These are phyloP conservation scores for Cinara cedri DNA, from an alignment of 2,888 invertebrate genomes.

Conservation along the genomic window DNA sequence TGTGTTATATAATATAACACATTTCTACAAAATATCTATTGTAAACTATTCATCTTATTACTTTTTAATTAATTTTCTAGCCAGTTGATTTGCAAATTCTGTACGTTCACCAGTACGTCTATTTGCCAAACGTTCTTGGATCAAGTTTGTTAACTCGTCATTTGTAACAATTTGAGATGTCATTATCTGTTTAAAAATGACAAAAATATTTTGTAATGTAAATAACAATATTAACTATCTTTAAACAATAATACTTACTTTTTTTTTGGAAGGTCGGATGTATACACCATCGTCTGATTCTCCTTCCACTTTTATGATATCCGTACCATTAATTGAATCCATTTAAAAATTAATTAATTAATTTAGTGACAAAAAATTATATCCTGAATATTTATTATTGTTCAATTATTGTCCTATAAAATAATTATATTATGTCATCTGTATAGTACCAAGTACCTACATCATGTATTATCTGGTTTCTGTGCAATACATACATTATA, in stretches of 20 bases:
- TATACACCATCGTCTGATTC: conserved; percentile 45
- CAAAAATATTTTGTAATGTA: background rate
- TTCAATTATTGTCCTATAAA: no score
- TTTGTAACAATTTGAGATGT: conserved; percentile 55
- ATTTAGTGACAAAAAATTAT: background rate
- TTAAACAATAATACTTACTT: conserved; percentile 22
- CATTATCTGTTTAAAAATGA: conserved; percentile 42
- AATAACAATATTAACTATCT: no score
- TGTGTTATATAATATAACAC: no score
- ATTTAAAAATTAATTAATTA: conserved; percentile 2
- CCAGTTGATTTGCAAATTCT: conserved; percentile 54
- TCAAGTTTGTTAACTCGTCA: conserved; percentile 50
- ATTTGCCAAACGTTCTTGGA: conserved; percentile 54
- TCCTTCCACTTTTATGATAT: conserved; percentile 4
- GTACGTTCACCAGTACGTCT: conserved; percentile 52
- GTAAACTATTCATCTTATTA: background rate
- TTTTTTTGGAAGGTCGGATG: conserved; percentile 50
- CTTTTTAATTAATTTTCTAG: conserved; percentile 55
- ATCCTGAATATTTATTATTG: background rate
- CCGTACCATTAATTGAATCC: conserved; percentile 28
- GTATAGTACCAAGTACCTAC: no score
- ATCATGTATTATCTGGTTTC: no score
- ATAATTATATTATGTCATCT: no score
- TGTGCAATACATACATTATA: no score
- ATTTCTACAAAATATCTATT: background rate